Percentiles rank a stretch among this genome's conserved stretches.
These are phyloP conservation scores for Geothlypis trichas DNA, from an alignment of 2,113 vertebrate species.

Conservation along the genomic window DNA sequence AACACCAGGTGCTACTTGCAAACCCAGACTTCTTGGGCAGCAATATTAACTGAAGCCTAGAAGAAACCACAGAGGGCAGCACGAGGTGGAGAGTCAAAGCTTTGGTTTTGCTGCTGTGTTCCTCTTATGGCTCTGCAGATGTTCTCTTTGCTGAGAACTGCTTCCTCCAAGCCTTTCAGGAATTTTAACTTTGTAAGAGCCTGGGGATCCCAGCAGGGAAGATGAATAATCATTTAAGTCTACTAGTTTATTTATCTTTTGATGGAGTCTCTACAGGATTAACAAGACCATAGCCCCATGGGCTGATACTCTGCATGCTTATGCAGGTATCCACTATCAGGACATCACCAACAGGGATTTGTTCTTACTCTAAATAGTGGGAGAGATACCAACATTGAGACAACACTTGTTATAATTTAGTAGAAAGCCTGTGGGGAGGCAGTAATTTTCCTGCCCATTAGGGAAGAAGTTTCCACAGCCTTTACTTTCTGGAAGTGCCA, in stretches of 20 bases:
- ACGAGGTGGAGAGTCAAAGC: accelerated
- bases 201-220: neutral
- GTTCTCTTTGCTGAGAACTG: neutral
- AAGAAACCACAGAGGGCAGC: neutral
- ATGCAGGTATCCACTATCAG: neutral
- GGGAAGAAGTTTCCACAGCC: neutral
- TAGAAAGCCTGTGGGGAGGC: neutral
- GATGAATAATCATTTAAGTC: neutral
- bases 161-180: neutral
- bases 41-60: neutral
- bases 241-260: neutral
- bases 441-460: neutral
- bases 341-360: neutral
- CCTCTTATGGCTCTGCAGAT: neutral
- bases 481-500: neutral
- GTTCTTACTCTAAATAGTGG: neutral
- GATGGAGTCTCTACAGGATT: neutral
- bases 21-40: neutral
- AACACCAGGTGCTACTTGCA: neutral
- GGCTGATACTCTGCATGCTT: neutral
- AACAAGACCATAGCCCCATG: neutral
- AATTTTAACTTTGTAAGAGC: neutral
- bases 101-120: neutral
- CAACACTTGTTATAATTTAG: neutral
- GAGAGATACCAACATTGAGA: neutral